These are phyloP conservation scores for Mystacornis crossleyi DNA, from an alignment of 2,113 vertebrate species.

Conservation along the genomic window DNA sequence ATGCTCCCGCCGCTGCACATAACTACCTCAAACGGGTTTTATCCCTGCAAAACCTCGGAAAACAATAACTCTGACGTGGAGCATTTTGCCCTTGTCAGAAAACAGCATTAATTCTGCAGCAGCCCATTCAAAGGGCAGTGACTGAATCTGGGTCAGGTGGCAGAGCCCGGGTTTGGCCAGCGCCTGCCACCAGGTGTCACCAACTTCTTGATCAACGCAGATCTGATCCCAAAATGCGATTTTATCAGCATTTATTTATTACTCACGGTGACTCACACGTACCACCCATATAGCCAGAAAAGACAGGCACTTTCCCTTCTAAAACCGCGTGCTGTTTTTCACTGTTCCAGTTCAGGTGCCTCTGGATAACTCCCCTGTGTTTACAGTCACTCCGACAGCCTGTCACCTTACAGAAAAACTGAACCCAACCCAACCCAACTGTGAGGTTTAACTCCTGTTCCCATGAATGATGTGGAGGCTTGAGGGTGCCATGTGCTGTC, in stretches of 20 bases:
- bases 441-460: neutral
- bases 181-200: constrained; percentile 74
- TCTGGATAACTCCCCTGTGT: neutral
- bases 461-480: neutral
- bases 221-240: neutral
- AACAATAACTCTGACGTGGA: neutral
- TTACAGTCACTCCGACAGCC: neutral
- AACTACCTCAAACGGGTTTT: neutral
- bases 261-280: neutral
- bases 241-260: neutral
- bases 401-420: neutral
- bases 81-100: neutral
- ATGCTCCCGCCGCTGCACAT: neutral
- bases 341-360: neutral
- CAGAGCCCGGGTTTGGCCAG: neutral
- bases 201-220: constrained; percentile 37
- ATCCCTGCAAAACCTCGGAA: neutral
- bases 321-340: neutral
- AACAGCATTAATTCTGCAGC: neutral
- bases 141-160: constrained; percentile 6
- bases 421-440: accelerated
- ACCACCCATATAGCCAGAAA: neutral
- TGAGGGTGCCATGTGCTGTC: neutral
- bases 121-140: neutral
- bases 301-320: neutral